phyloP scores from a whole-genome alignment of 2,113 vertebrate species.

The Suricata suricatta region DNA sequence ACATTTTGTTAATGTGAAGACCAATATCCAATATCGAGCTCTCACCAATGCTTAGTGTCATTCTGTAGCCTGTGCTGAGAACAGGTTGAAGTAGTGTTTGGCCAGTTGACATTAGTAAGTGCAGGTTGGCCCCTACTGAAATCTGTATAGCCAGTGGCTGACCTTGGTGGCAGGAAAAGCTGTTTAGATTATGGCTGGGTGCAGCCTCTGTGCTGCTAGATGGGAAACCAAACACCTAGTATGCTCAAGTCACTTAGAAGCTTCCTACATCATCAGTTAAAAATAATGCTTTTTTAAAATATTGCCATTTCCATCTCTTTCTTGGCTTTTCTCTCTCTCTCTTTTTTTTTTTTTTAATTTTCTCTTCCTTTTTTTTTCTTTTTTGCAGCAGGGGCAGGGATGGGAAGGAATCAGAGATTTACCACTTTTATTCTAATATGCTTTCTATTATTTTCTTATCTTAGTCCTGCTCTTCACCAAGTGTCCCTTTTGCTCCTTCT shows the following conservation, averaged over 20 bases:
- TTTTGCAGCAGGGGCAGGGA: not conserved
- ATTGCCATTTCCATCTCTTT: not conserved
- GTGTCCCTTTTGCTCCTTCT: not conserved
- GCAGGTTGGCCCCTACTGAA: rapidly evolving
- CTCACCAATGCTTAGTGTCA: not conserved
- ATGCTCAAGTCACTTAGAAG: not conserved
- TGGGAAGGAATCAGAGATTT: rapidly evolving
- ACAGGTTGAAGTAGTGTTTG: too few species aligned
- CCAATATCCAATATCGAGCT: rapidly evolving
- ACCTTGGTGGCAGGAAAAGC: not conserved
- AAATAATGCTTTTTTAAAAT: not conserved
- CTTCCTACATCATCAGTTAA: not conserved
- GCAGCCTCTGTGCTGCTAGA: not conserved
- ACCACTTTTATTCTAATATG: not conserved
- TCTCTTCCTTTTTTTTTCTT: not conserved
- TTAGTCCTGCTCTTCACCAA: not conserved
- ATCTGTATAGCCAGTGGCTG: not conserved
- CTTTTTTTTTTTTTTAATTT: too few species aligned
- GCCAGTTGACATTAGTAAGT: rapidly evolving
- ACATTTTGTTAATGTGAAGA: not conserved
- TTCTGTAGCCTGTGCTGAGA: not conserved
- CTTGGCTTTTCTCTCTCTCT: not conserved
- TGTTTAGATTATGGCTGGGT: not conserved
- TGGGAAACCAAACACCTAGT: not conserved
- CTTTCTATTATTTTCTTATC: not conserved